Conservation (phyloP, 2,888 invertebrate species). For the Buathra laborator region DNA sequence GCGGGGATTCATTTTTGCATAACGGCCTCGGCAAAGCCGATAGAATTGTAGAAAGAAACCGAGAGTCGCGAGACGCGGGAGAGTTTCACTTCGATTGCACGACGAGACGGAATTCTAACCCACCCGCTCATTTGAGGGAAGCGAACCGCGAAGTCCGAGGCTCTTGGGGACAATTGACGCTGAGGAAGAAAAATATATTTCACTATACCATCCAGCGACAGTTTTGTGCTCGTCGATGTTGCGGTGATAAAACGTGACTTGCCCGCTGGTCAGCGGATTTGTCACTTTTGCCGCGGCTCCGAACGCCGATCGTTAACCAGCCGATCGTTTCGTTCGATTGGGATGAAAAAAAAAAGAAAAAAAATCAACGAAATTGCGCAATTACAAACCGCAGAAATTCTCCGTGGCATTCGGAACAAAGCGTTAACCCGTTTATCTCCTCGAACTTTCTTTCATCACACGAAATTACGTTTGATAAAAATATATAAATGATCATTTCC, state of each 20-base stretch:
- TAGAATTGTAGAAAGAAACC: slow-evolving; percentile 79
- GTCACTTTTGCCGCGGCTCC: slow-evolving; percentile 3
- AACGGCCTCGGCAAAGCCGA: slow-evolving; percentile 72
- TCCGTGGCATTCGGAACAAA: slow-evolving; percentile 48
- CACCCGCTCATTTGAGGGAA: slow-evolving; percentile 81
- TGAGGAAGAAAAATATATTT: slow-evolving; percentile 36
- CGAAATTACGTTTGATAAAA: not conserved
- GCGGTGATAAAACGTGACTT: slow-evolving; percentile 47
- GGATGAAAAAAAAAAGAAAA: not conserved
- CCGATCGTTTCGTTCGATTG: not conserved
- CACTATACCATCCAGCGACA: not conserved
- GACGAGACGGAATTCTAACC: slow-evolving; percentile 45
- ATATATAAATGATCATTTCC: slow-evolving; percentile 12
- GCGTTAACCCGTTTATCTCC: slow-evolving; percentile 12
- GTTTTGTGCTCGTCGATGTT: slow-evolving; percentile 27
- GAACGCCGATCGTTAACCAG: slow-evolving; percentile 33
- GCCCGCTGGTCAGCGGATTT: not conserved
- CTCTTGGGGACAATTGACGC: slow-evolving; percentile 37
- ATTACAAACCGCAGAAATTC: slow-evolving; percentile 14
- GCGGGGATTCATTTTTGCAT: slow-evolving; percentile 73
- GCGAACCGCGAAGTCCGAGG: slow-evolving; percentile 81
- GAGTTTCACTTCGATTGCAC: slow-evolving; percentile 72
- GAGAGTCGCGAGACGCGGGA: slow-evolving; percentile 56
- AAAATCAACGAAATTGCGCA: slow-evolving; percentile 36
- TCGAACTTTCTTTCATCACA: slow-evolving; percentile 27